Conservation (phyloP, 1,140 invertebrate species). For the Bactericera cockerelli region DNA sequence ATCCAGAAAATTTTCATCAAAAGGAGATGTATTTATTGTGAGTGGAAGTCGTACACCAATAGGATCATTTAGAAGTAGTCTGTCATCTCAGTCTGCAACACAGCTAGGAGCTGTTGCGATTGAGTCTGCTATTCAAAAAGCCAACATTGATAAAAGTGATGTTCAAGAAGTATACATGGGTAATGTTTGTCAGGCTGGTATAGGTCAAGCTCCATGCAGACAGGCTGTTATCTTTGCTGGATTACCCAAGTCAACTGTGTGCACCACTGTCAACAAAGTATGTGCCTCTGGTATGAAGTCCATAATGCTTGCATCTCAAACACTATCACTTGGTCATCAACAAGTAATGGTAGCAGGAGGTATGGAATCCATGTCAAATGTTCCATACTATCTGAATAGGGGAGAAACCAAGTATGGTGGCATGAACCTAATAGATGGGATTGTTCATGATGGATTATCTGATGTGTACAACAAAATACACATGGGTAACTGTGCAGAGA, state of each 20-base stretch:
- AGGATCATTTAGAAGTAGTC: constrained; percentile 70
- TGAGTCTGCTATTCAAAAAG: constrained; percentile 66
- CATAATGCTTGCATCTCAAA: constrained; percentile 82
- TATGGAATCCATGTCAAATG: constrained; percentile 99
- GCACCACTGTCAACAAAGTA: constrained; percentile 95
- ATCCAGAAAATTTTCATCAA: constrained; percentile 7
- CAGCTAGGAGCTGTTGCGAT: constrained; percentile 80
- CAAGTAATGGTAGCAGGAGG: constrained; percentile 87
- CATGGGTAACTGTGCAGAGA: constrained; percentile 98
- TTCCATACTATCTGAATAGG: constrained; percentile 84
- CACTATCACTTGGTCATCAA: constrained; percentile 66
- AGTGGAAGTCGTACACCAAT: constrained; percentile 89
- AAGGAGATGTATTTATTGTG: constrained; percentile 73
- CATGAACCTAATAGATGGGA: constrained; percentile 74
- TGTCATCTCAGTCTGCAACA: constrained; percentile 67
- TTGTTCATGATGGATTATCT: constrained; percentile 88
- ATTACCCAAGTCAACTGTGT: constrained; percentile 71
- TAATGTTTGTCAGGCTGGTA: constrained; percentile 75
- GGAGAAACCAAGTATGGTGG: constrained; percentile 87
- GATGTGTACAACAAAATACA: constrained; percentile 97
- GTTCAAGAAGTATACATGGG: constrained; percentile 94
- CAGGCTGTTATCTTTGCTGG: constrained; percentile 89
- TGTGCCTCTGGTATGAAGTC: constrained; percentile 98
- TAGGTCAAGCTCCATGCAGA: constrained; percentile 82
- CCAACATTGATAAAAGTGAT: constrained; percentile 59